Conservation (phyloP, 2,888 invertebrate genomes). For the Chalcosyrphus nemorum region DNA sequence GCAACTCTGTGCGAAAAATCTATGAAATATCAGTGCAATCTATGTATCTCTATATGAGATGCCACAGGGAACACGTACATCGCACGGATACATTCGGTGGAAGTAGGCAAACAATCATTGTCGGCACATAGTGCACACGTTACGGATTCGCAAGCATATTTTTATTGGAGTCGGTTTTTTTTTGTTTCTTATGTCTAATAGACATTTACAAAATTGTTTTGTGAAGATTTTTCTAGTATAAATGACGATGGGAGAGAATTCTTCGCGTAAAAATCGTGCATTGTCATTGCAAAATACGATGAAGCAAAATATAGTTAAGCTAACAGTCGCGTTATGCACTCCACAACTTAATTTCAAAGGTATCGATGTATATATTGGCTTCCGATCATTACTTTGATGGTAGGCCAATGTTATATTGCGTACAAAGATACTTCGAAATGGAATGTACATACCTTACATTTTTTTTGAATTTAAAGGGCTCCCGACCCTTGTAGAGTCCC, state of each 20-base stretch:
- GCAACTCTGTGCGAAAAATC: slow-evolving; percentile 24
- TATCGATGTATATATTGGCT: no score
- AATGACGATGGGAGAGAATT: background rate
- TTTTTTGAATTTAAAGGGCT: no score
- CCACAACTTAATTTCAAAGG: no score
- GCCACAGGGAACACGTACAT: slow-evolving; percentile 12
- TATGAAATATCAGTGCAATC: slow-evolving; percentile 35
- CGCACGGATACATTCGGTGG: slow-evolving; percentile 12
- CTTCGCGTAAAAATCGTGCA: slow-evolving; percentile 6
- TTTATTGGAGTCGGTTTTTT: background rate
- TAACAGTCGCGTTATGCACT: no score
- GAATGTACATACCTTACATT: no score
- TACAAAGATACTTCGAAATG: no score
- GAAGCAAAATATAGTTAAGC: no score
- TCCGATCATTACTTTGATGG: no score
- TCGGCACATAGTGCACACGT: slow-evolving; percentile 5
- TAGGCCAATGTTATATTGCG: no score
- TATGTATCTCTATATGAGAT: slow-evolving; percentile 4
- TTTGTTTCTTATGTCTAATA: background rate
- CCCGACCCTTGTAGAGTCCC: no score
- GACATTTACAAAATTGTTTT: background rate
- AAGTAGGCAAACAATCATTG: slow-evolving; percentile 17
- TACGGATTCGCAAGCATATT: background rate
- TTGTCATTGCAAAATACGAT: background rate
- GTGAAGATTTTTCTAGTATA: background rate